phyloP scores from a whole-genome alignment of 2,113 vertebrate genomes.

The Dendrocopos noguchii region DNA sequence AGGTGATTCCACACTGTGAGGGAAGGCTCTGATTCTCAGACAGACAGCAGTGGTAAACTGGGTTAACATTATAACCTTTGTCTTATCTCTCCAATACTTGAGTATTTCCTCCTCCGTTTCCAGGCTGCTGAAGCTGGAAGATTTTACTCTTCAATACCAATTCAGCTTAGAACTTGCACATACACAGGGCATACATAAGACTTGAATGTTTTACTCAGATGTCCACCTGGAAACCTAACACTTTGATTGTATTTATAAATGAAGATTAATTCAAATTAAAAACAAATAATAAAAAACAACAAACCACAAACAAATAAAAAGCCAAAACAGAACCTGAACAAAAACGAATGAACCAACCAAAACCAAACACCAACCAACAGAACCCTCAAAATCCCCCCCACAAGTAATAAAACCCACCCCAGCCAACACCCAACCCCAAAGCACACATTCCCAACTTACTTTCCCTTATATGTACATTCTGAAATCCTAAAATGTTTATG shows the following conservation, averaged over 20 bases:
- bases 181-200: background rate
- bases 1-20: background rate
- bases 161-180: background rate
- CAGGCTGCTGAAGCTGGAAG: background rate
- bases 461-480: background rate
- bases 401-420: background rate
- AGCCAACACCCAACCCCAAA: background rate
- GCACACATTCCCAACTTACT: background rate
- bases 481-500: background rate
- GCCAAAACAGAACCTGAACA: too few relatives aligned
- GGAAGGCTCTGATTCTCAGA: background rate
- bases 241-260: background rate
- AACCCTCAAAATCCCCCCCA: background rate
- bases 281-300: background rate
- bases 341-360: too few relatives aligned
- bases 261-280: background rate
- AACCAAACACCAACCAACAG: background rate
- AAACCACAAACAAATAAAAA: too few relatives aligned
- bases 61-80: background rate
- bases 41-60: background rate
- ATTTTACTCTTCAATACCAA: background rate
- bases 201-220: background rate
- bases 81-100: background rate
- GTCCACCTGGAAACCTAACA: background rate
- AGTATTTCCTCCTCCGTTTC: background rate